Conservation (phyloP, 2,888 invertebrate genomes). For the Athalia rosae region DNA sequence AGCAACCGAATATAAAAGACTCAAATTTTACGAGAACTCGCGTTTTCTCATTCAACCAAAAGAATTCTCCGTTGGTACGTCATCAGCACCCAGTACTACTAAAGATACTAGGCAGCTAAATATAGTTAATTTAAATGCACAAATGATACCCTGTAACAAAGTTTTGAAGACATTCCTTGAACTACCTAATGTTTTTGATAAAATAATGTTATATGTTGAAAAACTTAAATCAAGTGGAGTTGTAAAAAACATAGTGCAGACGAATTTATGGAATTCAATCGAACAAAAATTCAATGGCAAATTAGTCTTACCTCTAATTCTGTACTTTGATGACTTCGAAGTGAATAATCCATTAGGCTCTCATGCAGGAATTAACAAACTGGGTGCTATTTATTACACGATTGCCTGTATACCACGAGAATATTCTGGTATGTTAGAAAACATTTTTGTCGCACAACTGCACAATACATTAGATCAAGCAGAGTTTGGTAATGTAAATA, state of each 20-base stretch:
- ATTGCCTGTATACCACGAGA: conserved; percentile 49
- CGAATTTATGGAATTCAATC: neutral
- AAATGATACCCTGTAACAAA: conserved; percentile 47
- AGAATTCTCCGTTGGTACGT: conserved; percentile 15
- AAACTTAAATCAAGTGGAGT: conserved; percentile 43
- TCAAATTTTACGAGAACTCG: conserved; percentile 7
- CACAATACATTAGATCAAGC: conserved; percentile 49
- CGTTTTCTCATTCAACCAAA: neutral
- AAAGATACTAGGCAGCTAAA: neutral
- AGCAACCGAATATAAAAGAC: conserved; percentile 7
- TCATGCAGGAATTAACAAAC: conserved; percentile 49
- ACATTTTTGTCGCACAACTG: conserved; percentile 55
- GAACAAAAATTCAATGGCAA: too few species aligned
- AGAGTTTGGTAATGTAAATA: conserved; percentile 34
- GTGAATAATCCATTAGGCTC: too few species aligned
- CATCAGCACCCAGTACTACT: neutral
- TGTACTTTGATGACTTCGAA: too few species aligned
- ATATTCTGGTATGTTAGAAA: conserved; percentile 50
- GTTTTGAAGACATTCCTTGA: conserved; percentile 51
- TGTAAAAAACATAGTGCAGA: conserved; percentile 45
- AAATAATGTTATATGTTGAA: conserved; percentile 47
- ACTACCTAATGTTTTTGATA: conserved; percentile 49
- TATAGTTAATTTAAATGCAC: neutral
- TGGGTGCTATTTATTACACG: conserved; percentile 52
- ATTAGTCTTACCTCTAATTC: too few species aligned